Conservation (phyloP, 2,888 invertebrate genomes). For the Philereme transversata region DNA sequence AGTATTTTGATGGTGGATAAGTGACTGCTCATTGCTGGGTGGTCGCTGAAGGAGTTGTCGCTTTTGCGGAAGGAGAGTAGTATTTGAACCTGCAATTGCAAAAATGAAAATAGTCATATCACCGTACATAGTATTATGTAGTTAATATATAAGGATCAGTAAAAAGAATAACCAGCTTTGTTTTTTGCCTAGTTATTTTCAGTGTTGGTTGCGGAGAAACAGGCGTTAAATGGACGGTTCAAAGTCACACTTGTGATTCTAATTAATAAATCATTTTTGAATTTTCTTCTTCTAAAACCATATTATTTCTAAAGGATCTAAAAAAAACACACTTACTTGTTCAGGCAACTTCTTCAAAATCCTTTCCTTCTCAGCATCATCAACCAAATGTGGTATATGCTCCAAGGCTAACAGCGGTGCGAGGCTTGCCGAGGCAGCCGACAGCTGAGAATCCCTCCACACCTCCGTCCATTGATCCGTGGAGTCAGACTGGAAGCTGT, state of each 20-base stretch:
- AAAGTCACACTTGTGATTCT: too few species aligned
- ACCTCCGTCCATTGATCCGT: slow-evolving; percentile 73
- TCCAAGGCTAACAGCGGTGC: slow-evolving; percentile 84
- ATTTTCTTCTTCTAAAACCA: not conserved
- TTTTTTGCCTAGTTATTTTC: too few species aligned
- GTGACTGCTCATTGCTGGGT: slow-evolving; percentile 85
- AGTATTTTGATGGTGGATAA: slow-evolving; percentile 84
- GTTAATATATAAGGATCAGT: too few species aligned
- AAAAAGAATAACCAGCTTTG: too few species aligned
- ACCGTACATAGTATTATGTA: too few species aligned
- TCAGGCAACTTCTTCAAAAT: slow-evolving; percentile 82
- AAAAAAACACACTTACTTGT: slow-evolving; percentile 68
- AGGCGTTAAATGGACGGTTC: too few species aligned
- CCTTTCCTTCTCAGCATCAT: slow-evolving; percentile 76
- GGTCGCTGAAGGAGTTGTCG: slow-evolving; percentile 88
- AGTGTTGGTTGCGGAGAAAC: too few species aligned
- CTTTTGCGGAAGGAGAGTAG: slow-evolving; percentile 85
- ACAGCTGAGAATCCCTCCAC: slow-evolving; percentile 75
- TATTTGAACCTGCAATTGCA: slow-evolving; percentile 81
- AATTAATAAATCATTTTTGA: too few species aligned
- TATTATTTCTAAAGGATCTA: too few species aligned
- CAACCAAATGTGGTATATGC: slow-evolving; percentile 79
- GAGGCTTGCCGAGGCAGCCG: slow-evolving; percentile 83
- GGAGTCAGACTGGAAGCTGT: slow-evolving; percentile 65
- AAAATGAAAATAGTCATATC: not conserved